phyloP scores from a whole-genome alignment of 2,113 vertebrate species.

The Felis catus region DNA sequence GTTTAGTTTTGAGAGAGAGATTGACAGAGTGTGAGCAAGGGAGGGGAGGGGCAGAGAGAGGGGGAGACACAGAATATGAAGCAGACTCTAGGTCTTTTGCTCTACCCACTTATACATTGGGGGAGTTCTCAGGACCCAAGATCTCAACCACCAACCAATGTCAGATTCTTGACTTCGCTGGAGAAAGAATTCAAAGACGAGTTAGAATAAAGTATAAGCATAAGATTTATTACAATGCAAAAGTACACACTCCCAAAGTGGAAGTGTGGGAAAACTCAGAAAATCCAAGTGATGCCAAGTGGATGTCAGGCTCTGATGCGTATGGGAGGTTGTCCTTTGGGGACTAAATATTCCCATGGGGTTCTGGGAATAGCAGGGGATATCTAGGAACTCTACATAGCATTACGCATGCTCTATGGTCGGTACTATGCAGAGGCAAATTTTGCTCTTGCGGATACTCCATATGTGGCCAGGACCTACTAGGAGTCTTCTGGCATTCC shows the following conservation, averaged over 20 bases:
- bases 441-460: not conserved
- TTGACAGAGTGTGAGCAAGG: no score
- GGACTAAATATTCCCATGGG: not conserved
- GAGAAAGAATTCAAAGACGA: not conserved
- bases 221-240: not conserved
- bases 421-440: not conserved
- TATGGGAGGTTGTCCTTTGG: not conserved
- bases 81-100: not conserved
- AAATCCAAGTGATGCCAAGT: not conserved
- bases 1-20: no score
- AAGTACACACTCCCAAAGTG: not conserved
- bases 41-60: no score
- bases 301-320: not conserved
- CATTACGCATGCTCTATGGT: not conserved
- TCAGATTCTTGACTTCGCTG: not conserved
- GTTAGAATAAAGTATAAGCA: not conserved
- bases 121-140: not conserved
- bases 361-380: not conserved
- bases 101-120: not conserved
- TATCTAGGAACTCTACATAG: not conserved
- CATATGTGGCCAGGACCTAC: not conserved
- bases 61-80: no score
- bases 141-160: not conserved
- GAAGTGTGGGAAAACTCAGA: not conserved
- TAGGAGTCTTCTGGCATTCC: not conserved